Evolutionary conservation across 1,140 invertebrate genomes (phyloP).

Genomic region (Eriocheir sinensis): DNA sequence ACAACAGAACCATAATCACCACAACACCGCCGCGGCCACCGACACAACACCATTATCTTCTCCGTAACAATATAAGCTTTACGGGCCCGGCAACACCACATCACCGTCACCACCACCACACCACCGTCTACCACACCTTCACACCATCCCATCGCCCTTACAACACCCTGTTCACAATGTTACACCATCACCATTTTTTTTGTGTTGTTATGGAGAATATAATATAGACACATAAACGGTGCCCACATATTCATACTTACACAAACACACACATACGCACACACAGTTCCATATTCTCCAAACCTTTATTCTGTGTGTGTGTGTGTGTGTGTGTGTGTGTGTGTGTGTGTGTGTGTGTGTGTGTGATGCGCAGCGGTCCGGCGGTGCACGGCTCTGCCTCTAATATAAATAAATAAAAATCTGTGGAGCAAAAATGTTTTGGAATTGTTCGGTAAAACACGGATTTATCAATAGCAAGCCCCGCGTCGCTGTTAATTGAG

Average conservation of each 20-base stretch:
- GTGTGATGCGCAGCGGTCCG: not conserved
- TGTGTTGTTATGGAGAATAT: no score
- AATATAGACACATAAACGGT: no score
- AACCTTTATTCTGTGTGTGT: conserved; percentile 54
- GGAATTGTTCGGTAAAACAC: conserved; percentile 15
- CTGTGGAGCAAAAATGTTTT: conserved; percentile 25
- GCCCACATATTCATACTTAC: not conserved
- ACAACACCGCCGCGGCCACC: not conserved
- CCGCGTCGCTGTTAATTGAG: conserved; percentile 21
- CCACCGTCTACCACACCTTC: not conserved
- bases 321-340: conserved; percentile 69
- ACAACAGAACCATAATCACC: not conserved
- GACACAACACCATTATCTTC: not conserved
- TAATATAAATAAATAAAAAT: conserved; percentile 9
- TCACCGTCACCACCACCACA: not conserved
- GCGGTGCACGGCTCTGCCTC: not conserved
- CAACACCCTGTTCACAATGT: no score
- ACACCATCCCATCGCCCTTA: not conserved
- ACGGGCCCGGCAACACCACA: no score
- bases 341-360: conserved; percentile 42
- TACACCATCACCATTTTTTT: no score
- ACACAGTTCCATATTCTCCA: no score
- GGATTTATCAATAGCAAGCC: conserved; percentile 24
- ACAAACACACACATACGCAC: no score
- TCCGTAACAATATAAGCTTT: no score